Base-by-base conservation (phyloP, 2,113 vertebrate species). In the Montifringilla adamsi region DNA sequence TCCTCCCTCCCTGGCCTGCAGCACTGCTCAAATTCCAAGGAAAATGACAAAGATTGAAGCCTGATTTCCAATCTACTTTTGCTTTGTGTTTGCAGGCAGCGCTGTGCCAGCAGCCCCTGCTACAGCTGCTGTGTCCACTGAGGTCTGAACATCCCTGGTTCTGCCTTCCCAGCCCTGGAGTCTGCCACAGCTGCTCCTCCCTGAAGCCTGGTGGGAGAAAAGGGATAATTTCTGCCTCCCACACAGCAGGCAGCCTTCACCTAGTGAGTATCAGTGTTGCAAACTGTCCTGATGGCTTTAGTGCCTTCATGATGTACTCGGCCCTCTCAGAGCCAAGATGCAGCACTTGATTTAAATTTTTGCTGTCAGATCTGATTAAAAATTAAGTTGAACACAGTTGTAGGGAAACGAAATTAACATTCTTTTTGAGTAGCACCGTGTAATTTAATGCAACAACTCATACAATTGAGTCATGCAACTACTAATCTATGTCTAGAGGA, bases 351-450 rank as follows among this genome's bases (percentile, higher is more conserved):
- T 96, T 97, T 97, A 97, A 97, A 98, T 97, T 97, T 97, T 74
- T 95, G 87, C 97, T 98, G 97, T 98, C 98, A 98, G 96, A 97
- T 95, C 95, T 84, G 94, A 98, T 98, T 98, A 98, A 98, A 98
- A 97, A 98, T 98, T 97, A 96, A 97, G 94, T 91, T 89, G 98
- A 98, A 93, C 91, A 95, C 93, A 82, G 97, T 97, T 97, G 94
- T 97, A 95, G 79, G 93, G 91, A 97, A 98, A 97, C 95, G 37
- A 95, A 97, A 98, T 97, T 97, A 98, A 94, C 96, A 95, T 97
- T 97, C 97, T 96, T 97, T 95, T 95, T 94, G 93, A 98, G 96
- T 90, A 97, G 95, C 92, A 97, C 93, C 95, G 47, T 92, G 93
- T 97, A 96, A 98, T 97, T 97, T 98, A 97, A 97, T 97, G 97